Evolutionary conservation across 1,140 invertebrate species (phyloP).

Genomic region (Luehdorfia chinensis): DNA sequence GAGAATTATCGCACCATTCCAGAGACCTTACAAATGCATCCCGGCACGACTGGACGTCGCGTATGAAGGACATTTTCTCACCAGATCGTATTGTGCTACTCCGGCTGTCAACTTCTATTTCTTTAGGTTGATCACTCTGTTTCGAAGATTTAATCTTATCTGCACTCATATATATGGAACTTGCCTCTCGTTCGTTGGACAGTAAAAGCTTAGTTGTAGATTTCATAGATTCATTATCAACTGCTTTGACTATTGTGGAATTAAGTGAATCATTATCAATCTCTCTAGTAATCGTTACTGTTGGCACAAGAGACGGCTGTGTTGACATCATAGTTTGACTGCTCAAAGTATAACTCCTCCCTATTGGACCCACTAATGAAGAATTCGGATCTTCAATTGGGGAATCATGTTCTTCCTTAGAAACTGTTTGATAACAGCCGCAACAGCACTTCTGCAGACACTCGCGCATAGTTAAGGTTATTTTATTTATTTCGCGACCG

Average conservation of each 20-base stretch:
- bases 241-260: constrained; percentile 17
- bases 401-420: constrained; percentile 32
- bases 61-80: constrained; percentile 67
- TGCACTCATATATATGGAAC: constrained; percentile 31
- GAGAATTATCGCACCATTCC: constrained; percentile 68
- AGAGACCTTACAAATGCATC: constrained; percentile 61
- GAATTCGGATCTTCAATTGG: constrained; percentile 44
- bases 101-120: constrained; percentile 34
- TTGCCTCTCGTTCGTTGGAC: constrained; percentile 35
- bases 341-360: constrained; percentile 48
- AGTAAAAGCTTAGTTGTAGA: constrained; percentile 44
- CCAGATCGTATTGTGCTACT: constrained; percentile 50
- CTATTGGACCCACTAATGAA: constrained; percentile 42
- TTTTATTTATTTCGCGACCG: constrained; percentile 23
- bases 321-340: constrained; percentile 14
- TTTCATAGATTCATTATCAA: constrained; percentile 47
- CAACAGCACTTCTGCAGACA: constrained; percentile 32
- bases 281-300: constrained; percentile 28
- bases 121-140: constrained; percentile 23
- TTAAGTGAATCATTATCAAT: constrained; percentile 23
- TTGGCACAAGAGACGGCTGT: constrained; percentile 18
- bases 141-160: constrained; percentile 18
- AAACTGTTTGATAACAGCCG: constrained; percentile 38
- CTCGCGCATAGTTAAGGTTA: constrained; percentile 27
- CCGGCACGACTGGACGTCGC: constrained; percentile 50